phyloP scores from a whole-genome alignment of 2,797 vertebrate genomes.

The Buphagus erythrorhynchus region DNA sequence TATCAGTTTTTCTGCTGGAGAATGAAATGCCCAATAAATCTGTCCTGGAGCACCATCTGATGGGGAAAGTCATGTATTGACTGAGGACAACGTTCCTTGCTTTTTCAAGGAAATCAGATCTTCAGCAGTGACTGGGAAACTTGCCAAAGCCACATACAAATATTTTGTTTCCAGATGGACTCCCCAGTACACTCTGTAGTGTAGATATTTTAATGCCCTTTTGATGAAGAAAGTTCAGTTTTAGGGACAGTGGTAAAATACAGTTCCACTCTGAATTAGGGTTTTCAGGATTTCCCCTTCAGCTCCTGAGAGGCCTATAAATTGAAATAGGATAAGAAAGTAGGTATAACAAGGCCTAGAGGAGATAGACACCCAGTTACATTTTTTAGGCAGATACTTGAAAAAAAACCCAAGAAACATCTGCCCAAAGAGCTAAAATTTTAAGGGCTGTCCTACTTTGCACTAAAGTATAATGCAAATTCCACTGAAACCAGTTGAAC shows the following conservation, averaged over 20 bases:
- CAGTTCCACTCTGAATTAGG: not conserved
- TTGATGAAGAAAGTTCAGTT: not conserved
- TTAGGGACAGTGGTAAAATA: not conserved
- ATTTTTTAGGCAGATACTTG: not conserved
- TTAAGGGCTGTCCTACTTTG: not conserved
- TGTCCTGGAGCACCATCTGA: conserved; percentile 69
- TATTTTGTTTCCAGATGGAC: not conserved
- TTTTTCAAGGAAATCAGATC: not conserved
- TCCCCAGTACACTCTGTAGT: not conserved
- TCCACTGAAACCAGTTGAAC: not conserved
- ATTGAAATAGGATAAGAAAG: not conserved
- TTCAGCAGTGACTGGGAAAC: not conserved
- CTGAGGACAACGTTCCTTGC: not conserved
- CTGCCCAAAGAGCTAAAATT: not conserved
- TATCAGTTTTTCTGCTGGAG: not conserved
- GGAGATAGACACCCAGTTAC: not conserved
- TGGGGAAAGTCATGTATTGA: conserved; percentile 44
- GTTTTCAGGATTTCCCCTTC: not conserved
- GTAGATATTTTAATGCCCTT: not conserved
- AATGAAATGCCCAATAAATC: not conserved
- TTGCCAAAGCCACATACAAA: not conserved
- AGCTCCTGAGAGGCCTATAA: not conserved
- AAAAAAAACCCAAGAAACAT: not conserved
- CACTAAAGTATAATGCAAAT: not conserved
- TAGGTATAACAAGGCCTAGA: not conserved